Evolutionary conservation across 2,113 vertebrate species (phyloP).

Genomic region (Thunnus thynnus): DNA sequence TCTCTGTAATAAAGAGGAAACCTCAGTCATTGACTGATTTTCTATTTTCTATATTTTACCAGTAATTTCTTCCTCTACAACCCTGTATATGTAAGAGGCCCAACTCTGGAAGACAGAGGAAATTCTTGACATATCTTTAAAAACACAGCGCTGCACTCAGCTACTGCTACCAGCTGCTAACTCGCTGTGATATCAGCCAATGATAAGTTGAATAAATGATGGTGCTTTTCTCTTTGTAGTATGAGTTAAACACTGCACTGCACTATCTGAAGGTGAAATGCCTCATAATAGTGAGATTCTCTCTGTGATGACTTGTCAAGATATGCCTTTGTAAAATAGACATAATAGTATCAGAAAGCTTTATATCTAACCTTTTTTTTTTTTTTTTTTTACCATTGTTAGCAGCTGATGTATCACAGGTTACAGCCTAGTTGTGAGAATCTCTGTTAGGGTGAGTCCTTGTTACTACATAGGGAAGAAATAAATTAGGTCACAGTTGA

Average conservation of each 20-base stretch:
- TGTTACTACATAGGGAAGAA: too few species aligned
- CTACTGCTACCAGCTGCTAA: constrained; percentile 35
- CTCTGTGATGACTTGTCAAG: background rate
- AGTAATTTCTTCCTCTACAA: background rate
- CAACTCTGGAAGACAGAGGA: constrained; percentile 10
- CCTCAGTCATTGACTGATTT: too few species aligned
- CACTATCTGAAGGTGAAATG: constrained; percentile 30
- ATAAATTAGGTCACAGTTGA: background rate
- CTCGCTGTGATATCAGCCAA: constrained; percentile 26
- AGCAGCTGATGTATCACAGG: background rate
- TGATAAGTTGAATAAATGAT: constrained; percentile 59
- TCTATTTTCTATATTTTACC: too few species aligned
- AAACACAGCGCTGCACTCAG: constrained; percentile 19
- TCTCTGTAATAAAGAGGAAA: too few species aligned
- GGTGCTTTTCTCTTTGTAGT: constrained; percentile 30
- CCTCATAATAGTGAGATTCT: background rate
- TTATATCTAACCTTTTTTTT: background rate
- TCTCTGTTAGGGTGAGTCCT: background rate
- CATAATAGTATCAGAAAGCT: background rate
- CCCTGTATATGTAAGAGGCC: background rate
- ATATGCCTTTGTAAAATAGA: background rate
- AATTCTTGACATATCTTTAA: constrained; percentile 25
- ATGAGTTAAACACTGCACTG: constrained; percentile 9
- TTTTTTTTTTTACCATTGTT: background rate
- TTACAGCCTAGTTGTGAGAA: background rate